Percentiles rank a stretch among this genome's conserved stretches.
phyloP scores from a whole-genome alignment of 92 coral and sea anemone genomes.

The Palythoa grandis region DNA sequence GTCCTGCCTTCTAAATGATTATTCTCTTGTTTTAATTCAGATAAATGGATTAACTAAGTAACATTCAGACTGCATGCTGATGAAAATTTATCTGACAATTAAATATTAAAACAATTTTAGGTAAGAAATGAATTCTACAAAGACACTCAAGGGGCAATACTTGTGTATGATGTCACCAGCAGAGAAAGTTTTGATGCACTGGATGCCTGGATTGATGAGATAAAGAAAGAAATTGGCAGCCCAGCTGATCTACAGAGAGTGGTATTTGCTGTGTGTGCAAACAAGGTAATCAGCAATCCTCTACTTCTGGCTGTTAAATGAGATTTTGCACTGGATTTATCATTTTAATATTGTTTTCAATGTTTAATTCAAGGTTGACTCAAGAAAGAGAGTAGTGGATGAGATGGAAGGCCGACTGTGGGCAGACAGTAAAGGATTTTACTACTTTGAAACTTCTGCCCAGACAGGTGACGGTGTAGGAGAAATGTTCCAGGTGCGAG shows the following conservation, averaged over 20 bases:
- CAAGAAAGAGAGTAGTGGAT: conserved; percentile 74
- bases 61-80: background rate
- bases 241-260: conserved; percentile 77
- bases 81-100: background rate
- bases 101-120: conserved; percentile 41
- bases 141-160: conserved; percentile 96
- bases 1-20: too few relatives aligned
- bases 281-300: conserved; percentile 66
- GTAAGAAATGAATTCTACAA: conserved; percentile 98
- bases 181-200: conserved; percentile 90
- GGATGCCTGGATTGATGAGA: conserved; percentile 93
- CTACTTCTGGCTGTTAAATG: background rate
- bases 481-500: conserved; percentile 88
- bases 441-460: conserved; percentile 97
- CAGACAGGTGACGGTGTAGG: conserved; percentile 91
- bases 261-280: conserved; percentile 92
- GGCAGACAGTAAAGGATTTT: conserved; percentile 92
- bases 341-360: too few relatives aligned
- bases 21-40: too few relatives aligned
- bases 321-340: background rate
- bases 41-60: too few relatives aligned
- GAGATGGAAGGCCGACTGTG: conserved; percentile 86
- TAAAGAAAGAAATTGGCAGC: conserved; percentile 88
- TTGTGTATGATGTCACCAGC: conserved; percentile 89
- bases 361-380: conserved; percentile 58